Conservation (phyloP, 2,888 invertebrate genomes). For the Escarpia spicata region DNA sequence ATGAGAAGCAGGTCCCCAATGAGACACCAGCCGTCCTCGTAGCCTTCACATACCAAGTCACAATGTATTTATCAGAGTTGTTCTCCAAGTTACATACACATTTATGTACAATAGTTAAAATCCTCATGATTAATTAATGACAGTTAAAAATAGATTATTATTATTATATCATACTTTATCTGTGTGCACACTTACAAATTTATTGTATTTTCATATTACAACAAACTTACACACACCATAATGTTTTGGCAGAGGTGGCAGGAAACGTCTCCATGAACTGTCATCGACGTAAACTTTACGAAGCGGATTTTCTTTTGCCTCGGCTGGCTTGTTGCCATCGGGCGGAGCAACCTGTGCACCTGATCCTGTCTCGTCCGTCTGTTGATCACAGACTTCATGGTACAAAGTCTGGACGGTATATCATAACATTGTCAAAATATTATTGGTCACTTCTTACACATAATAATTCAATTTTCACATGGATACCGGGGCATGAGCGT, state of each 20-base stretch:
- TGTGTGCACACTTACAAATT: no score
- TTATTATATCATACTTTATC: neutral
- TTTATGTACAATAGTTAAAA: neutral
- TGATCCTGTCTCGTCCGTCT: neutral
- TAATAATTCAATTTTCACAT: no score
- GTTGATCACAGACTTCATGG: neutral
- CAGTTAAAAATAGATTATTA: neutral
- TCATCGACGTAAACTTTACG: constrained; percentile 51
- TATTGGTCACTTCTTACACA: no score
- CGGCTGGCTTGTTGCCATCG: neutral
- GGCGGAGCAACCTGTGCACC: neutral
- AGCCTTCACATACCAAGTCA: constrained; percentile 62
- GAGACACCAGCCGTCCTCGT: constrained; percentile 76
- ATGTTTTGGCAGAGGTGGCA: constrained; percentile 75
- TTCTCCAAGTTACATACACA: neutral
- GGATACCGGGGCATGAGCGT: no score
- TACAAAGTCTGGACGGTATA: neutral
- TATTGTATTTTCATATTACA: neutral
- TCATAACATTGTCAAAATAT: neutral
- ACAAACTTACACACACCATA: constrained; percentile 56
- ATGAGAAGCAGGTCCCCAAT: constrained; percentile 77
- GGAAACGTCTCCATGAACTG: constrained; percentile 78
- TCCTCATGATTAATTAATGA: neutral
- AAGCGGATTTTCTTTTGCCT: neutral
- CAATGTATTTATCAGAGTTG: neutral